Conservation (phyloP, 2,888 invertebrate species). For the Ophion obscuratus region DNA sequence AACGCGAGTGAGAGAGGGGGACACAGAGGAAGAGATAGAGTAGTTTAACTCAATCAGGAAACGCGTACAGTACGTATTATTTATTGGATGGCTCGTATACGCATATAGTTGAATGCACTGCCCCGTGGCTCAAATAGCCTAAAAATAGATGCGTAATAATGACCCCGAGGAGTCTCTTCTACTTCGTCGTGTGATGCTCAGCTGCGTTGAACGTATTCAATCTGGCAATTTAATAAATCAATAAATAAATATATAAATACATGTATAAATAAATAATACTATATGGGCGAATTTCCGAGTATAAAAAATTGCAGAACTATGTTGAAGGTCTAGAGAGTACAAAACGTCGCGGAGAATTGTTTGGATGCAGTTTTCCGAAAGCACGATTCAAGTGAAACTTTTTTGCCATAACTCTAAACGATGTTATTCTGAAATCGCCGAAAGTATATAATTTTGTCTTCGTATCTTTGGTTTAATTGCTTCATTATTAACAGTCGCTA, state of each 20-base stretch:
- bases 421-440: too few species aligned
- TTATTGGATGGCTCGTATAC: conserved; percentile 4
- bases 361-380: too few species aligned
- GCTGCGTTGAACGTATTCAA: conserved; percentile 7
- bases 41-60: conserved; percentile 23
- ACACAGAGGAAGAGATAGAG: neutral
- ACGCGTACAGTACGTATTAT: conserved; percentile 7
- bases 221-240: neutral
- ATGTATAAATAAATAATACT: too few species aligned
- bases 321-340: too few species aligned
- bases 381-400: too few species aligned
- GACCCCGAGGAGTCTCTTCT: conserved; percentile 48
- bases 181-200: neutral
- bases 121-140: conserved; percentile 34
- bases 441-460: too few species aligned
- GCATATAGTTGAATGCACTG: conserved; percentile 54
- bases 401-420: too few species aligned
- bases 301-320: too few species aligned
- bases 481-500: too few species aligned
- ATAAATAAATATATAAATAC: neutral
- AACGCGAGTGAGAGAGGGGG: neutral
- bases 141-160: conserved; percentile 61
- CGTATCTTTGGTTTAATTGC: too few species aligned
- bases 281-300: too few species aligned
- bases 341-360: too few species aligned